phyloP scores from a whole-genome alignment of 2,888 invertebrate genomes.

The Dorcus parallelipipedus region DNA sequence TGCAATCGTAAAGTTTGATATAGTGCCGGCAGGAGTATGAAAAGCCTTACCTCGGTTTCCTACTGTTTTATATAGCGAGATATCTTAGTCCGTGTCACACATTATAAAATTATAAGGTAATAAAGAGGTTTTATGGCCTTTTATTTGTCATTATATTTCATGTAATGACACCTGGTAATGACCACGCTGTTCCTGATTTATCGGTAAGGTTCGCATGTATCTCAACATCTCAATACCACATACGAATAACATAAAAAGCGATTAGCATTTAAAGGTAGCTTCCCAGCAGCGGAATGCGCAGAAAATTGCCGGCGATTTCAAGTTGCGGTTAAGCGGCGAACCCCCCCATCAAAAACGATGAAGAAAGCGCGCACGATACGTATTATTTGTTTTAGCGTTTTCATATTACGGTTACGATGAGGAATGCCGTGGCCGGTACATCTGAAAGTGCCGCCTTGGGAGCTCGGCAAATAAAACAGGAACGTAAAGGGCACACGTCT shows the following conservation, averaged over 20 bases:
- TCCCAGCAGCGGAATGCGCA: not conserved
- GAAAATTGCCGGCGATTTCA: not conserved
- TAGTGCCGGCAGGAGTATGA: not conserved
- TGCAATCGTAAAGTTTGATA: not conserved
- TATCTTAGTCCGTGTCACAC: constrained; percentile 26
- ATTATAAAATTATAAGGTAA: constrained; percentile 36
- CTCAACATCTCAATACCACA: too few relatives aligned
- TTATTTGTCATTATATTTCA: constrained; percentile 35
- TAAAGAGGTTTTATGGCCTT: constrained; percentile 34
- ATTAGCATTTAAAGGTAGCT: too few relatives aligned
- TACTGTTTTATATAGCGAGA: constrained; percentile 14
- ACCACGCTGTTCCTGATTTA: constrained; percentile 10
- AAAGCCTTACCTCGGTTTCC: constrained; percentile 1
- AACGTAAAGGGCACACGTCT: constrained; percentile 3
- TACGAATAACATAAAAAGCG: too few relatives aligned
- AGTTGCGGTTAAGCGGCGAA: not conserved
- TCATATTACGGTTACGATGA: not conserved
- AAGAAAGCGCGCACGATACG: not conserved
- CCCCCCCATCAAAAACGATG: not conserved
- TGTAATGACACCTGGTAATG: constrained; percentile 31
- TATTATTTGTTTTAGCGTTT: not conserved
- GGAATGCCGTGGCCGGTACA: not conserved
- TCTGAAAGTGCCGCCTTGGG: not conserved
- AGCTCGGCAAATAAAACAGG: not conserved
- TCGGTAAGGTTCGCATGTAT: not conserved